Evolutionary conservation across 92 coral and sea anemone species (phyloP).

Genomic region (Muricea muricata): DNA sequence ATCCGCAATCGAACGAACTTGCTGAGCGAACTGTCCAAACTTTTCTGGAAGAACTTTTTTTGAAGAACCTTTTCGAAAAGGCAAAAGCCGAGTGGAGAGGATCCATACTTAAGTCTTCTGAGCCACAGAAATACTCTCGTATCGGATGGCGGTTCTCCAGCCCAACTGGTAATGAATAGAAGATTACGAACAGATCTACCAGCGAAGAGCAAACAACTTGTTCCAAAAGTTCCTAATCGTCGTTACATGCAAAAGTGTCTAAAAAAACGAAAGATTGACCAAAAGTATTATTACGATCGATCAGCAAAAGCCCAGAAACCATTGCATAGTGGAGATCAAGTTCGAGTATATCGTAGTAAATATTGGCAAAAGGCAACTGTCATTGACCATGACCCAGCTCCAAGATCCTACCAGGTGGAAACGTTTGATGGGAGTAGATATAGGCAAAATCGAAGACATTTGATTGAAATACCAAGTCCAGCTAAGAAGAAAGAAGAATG

Average conservation of each 20-base stretch:
- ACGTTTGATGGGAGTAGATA: not conserved
- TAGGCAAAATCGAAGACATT: not conserved
- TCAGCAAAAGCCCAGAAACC: not conserved
- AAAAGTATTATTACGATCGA: not conserved
- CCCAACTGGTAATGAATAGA: conserved; percentile 48
- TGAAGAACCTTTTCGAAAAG: conserved; percentile 44
- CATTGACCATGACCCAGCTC: not conserved
- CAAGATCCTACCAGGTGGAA: not conserved
- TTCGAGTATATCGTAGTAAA: not conserved
- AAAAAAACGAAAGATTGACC: not conserved
- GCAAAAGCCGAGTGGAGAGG: conserved; percentile 20
- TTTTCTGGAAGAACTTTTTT: too few relatives aligned
- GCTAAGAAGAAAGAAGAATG: not conserved
- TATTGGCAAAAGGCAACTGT: conserved; percentile 39
- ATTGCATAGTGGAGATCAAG: conserved; percentile 4
- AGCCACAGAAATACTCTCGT: conserved; percentile 59
- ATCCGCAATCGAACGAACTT: conserved; percentile 70
- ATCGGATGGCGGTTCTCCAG: conserved; percentile 44
- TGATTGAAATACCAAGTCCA: not conserved
- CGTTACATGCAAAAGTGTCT: not conserved
- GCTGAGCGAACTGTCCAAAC: conserved; percentile 67
- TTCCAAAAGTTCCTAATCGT: conserved; percentile 4
- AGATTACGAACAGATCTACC: conserved; percentile 26
- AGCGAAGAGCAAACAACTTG: not conserved
- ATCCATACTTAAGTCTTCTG: conserved; percentile 39